phyloP scores from a whole-genome alignment of 2,888 invertebrate genomes.

The Hesperia comma region DNA sequence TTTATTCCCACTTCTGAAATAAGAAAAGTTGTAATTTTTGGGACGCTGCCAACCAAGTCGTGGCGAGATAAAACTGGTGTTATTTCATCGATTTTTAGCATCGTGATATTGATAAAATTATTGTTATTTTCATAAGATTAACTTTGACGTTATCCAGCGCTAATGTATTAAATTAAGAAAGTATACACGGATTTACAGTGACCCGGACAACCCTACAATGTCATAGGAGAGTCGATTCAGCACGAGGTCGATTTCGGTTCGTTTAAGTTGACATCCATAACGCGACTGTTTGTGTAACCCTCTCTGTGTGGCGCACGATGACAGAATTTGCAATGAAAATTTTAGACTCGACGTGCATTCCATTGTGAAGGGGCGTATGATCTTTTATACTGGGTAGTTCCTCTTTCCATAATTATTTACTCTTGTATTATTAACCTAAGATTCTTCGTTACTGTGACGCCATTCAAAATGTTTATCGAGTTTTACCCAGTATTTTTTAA shows the following conservation, averaged over 20 bases:
- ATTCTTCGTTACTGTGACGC: too few species aligned
- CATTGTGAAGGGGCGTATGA: conserved; percentile 71
- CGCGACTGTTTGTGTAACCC: conserved; percentile 73
- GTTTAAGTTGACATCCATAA: conserved; percentile 82
- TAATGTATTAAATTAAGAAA: not conserved
- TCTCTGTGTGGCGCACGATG: conserved; percentile 68
- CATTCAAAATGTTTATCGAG: too few species aligned
- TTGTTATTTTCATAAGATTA: not conserved
- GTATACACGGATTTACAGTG: not conserved
- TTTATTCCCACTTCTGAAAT: conserved; percentile 30
- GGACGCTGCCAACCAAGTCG: conserved; percentile 18
- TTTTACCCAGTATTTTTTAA: not conserved
- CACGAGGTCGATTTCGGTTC: conserved; percentile 76
- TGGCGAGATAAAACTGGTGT: conserved; percentile 19
- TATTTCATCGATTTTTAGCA: conserved; percentile 16
- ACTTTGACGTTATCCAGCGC: not conserved
- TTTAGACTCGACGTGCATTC: conserved; percentile 72
- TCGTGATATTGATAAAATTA: not conserved
- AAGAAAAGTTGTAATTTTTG: conserved; percentile 35
- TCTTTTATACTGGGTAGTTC: conserved; percentile 53
- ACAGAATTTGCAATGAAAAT: conserved; percentile 81
- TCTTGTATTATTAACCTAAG: not conserved
- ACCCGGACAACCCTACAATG: conserved; percentile 44
- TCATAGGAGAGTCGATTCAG: conserved; percentile 48
- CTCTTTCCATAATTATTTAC: not conserved